phyloP scores from a whole-genome alignment of 2,888 invertebrate genomes.

The Invenusta paracnida region DNA sequence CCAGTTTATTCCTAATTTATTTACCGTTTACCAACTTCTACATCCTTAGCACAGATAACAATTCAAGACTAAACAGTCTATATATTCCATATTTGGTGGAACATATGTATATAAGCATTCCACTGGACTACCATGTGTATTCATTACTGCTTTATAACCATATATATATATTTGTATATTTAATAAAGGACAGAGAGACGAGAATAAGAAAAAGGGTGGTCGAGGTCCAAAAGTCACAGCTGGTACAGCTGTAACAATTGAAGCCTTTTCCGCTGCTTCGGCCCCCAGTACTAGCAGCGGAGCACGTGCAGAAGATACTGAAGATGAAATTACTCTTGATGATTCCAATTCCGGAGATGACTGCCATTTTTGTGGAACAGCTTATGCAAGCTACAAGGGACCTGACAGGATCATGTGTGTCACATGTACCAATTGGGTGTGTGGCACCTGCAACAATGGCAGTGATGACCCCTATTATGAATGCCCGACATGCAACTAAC shows the following conservation, averaged over 20 bases:
- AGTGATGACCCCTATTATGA: constrained; percentile 29
- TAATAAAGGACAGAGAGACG: neutral
- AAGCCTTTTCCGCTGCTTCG: neutral
- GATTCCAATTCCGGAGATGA: neutral
- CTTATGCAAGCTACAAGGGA: constrained; percentile 27
- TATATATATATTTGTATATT: too few relatives aligned
- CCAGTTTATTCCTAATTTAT: too few relatives aligned
- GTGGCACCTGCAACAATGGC: constrained; percentile 25
- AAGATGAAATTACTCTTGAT: neutral
- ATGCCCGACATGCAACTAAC: constrained; percentile 29
- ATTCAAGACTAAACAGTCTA: too few relatives aligned
- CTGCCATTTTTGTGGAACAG: constrained; percentile 6
- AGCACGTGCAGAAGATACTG: neutral
- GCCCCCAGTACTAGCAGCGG: neutral
- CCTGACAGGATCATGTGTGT: constrained; percentile 21
- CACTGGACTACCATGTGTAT: too few relatives aligned
- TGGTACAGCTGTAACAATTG: neutral
- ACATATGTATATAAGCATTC: too few relatives aligned
- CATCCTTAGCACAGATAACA: too few relatives aligned
- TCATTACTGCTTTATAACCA: too few relatives aligned
- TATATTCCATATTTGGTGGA: too few relatives aligned
- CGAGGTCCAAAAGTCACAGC: constrained; percentile 23
- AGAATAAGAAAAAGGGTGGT: constrained; percentile 16
- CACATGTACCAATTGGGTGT: constrained; percentile 23
- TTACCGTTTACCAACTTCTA: too few relatives aligned